Conservation (phyloP, 2,113 vertebrate species). For the Platichthys flesus region DNA sequence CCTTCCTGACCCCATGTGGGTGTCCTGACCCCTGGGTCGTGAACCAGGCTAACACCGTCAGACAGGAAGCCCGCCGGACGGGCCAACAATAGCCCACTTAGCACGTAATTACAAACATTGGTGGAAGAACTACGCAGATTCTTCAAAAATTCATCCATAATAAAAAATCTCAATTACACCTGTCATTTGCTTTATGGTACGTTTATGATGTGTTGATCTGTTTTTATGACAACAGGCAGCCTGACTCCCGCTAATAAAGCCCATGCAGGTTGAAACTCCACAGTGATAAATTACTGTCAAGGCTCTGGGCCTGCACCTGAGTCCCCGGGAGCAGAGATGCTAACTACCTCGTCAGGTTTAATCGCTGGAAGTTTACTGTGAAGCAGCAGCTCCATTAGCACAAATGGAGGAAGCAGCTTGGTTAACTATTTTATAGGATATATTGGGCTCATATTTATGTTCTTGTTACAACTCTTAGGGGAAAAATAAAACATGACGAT, state of each 20-base stretch:
- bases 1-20: constrained; percentile 2
- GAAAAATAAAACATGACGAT: too few relatives aligned
- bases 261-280: not conserved
- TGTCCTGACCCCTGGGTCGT: constrained; percentile 25
- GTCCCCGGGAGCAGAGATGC: not conserved
- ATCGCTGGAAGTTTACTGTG: constrained; percentile 1
- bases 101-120: not conserved
- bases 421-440: too few relatives aligned
- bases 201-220: not conserved
- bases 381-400: not conserved
- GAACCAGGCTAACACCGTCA: not conserved
- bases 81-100: not conserved
- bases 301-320: not conserved
- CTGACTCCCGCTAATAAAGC: not conserved
- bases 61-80: constrained; percentile 11
- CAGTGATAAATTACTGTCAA: constrained; percentile 17
- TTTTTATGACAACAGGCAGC: not conserved
- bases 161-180: not conserved
- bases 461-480: too few relatives aligned
- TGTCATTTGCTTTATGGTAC: not conserved
- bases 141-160: not conserved
- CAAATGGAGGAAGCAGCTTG: too few relatives aligned
- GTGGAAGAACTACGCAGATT: not conserved
- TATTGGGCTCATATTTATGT: too few relatives aligned
- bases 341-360: constrained; percentile 12